phyloP scores from a whole-genome alignment of 2,797 vertebrate genomes.

The Lithobates sylvaticus region DNA sequence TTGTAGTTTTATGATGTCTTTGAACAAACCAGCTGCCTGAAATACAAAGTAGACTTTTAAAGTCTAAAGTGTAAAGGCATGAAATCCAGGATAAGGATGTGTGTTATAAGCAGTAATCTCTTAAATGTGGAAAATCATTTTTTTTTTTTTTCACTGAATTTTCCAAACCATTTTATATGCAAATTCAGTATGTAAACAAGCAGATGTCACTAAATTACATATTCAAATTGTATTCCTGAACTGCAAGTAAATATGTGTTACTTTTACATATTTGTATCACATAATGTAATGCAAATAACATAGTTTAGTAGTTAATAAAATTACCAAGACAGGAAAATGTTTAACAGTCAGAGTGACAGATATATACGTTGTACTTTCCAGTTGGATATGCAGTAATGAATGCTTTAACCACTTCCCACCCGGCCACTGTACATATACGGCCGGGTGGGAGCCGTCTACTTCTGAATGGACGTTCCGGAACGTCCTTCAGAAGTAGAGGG shows the following conservation, averaged over 20 bases:
- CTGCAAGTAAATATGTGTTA: background rate
- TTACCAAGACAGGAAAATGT: constrained; percentile 1
- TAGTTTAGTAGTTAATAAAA: background rate
- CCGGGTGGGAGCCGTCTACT: no score
- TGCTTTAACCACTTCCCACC: no score
- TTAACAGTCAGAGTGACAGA: background rate
- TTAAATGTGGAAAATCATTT: constrained; percentile 5
- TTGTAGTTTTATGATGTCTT: background rate
- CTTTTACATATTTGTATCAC: constrained; percentile 10
- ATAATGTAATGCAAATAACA: constrained; percentile 5
- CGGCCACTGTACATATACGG: no score
- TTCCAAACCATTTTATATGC: constrained; percentile 29
- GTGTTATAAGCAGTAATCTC: background rate
- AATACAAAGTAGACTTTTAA: background rate
- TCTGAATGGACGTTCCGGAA: no score
- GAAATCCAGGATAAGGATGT: background rate
- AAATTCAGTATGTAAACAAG: constrained; percentile 32
- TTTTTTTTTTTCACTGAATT: background rate
- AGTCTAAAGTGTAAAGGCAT: background rate
- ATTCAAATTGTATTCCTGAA: constrained; percentile 36
- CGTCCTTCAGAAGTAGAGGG: no score
- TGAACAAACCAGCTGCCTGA: background rate
- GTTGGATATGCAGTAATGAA: no score
- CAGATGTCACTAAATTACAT: constrained; percentile 28
- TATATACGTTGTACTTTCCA: background rate